Evolutionary conservation across 2,113 vertebrate species (phyloP), one percentile per base, ranked within the genome.

Genomic region (Solea solea): DNA sequence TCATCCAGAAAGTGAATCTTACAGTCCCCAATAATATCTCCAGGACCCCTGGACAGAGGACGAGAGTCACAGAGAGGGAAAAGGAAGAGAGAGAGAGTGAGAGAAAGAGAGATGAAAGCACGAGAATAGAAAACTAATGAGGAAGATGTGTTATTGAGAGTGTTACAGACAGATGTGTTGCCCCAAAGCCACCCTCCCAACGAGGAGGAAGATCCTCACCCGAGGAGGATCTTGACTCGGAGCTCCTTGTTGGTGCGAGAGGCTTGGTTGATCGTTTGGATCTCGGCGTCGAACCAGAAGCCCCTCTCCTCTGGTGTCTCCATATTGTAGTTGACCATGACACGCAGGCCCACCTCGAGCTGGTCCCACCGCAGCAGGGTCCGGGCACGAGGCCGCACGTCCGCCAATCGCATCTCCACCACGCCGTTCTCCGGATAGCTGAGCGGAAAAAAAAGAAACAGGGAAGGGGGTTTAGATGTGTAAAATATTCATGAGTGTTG

Each of bases 211-310:
- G 61, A 74, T 52, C 63, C 95, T 97, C 94, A 99, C 97, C 97
- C 96, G 67, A 98, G 92, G 66, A 98, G 93, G 90, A 99, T 96
- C 92, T 96, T 99, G 79, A 95, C 96, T 85, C 93, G 91, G 88
- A 98, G 94, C 93, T 99, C 97, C 93, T 96, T 99, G 90, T 95
- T 98, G 89, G 97, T 98, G 84, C 97, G 96, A 82, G 97, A 97
- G 27, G 95, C 88, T 88, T 96, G 95, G 87, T 95, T 97, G 85
- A 97, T 21, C 58, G 90, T 60, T 58, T 95, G 95, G 85, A 99
- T 91, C 93, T 98, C 96, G 41, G 96, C 96, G 78, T 99, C 97
- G 80, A 96, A 99, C 97, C 97, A 98, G 89, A 98, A 98, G 82
- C 97, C 97, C 90, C 97, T 94, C 90, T 98, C 96, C 70, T 96